Conservation (phyloP, 2,888 invertebrate species). For the Sarcophaga variegata region DNA sequence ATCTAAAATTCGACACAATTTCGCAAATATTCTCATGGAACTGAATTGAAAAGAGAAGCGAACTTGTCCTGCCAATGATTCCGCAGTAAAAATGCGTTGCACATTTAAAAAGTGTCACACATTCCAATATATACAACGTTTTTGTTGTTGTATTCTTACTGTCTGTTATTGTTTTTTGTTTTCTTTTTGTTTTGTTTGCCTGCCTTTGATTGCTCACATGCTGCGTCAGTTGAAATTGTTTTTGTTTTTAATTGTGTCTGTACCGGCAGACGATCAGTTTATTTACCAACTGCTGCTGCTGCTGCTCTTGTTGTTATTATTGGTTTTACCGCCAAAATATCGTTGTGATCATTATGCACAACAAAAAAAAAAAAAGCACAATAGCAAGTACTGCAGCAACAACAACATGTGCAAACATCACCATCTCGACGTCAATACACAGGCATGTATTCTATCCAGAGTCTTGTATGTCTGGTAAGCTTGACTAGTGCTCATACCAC, state of each 20-base stretch:
- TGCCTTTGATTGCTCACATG: constrained; percentile 22
- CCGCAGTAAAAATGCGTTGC: no score
- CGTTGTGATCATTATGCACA: constrained; percentile 47
- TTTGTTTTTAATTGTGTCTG: not conserved
- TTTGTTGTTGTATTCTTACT: no score
- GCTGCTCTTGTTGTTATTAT: constrained; percentile 16
- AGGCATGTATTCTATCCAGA: constrained; percentile 30
- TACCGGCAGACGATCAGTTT: not conserved
- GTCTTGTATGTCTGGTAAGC: not conserved
- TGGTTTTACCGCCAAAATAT: constrained; percentile 55
- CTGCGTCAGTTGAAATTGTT: not conserved
- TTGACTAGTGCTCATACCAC: not conserved
- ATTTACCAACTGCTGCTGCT: not conserved
- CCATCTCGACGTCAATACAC: constrained; percentile 25
- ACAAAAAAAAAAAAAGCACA: not conserved
- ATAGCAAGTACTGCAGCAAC: constrained; percentile 27
- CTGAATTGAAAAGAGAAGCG: no score
- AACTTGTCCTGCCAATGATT: no score
- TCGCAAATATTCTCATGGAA: no score
- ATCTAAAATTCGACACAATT: no score
- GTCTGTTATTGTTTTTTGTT: no score
- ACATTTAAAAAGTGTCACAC: no score
- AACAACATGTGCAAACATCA: constrained; percentile 29
- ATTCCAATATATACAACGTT: no score
- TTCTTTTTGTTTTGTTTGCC: not conserved